A percentile compares a stretch with the other conserved stretches of the same genome.
Conservation (phyloP, 1,140 invertebrate species). For the Whitmania pigra region DNA sequence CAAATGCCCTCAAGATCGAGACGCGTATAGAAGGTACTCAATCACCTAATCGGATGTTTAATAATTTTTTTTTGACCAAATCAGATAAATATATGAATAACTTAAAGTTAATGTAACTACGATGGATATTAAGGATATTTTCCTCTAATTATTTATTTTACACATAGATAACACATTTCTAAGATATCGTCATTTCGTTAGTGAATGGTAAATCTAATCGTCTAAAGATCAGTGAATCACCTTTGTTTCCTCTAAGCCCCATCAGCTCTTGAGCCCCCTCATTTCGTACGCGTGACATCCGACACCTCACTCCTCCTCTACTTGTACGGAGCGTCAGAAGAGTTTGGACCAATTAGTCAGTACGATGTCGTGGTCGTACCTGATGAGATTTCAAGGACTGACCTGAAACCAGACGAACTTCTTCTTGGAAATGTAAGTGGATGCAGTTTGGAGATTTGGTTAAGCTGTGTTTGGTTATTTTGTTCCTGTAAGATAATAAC, state of each 20-base stretch:
- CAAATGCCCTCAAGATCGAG: slow-evolving; percentile 12
- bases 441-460: not conserved
- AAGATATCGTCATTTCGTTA: no score
- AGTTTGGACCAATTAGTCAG: slow-evolving; percentile 92
- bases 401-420: slow-evolving; percentile 76
- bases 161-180: no score
- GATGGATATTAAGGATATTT: no score
- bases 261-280: slow-evolving; percentile 85
- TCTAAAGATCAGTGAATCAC: not conserved
- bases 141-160: no score
- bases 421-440: slow-evolving; percentile 60
- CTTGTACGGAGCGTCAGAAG: slow-evolving; percentile 84
- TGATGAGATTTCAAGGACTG: slow-evolving; percentile 54
- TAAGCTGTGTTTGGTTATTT: no score
- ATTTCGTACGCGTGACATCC: slow-evolving; percentile 75
- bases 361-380: slow-evolving; percentile 93
- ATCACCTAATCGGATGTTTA: no score
- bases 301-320: slow-evolving; percentile 77
- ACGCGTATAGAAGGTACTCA: slow-evolving; percentile 21
- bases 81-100: no score
- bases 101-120: no score
- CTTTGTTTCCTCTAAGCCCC: slow-evolving; percentile 52
- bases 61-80: no score
- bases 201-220: no score
- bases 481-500: no score